phyloP scores from a whole-genome alignment of 2,113 vertebrate species.

The Delphinapterus leucas region DNA sequence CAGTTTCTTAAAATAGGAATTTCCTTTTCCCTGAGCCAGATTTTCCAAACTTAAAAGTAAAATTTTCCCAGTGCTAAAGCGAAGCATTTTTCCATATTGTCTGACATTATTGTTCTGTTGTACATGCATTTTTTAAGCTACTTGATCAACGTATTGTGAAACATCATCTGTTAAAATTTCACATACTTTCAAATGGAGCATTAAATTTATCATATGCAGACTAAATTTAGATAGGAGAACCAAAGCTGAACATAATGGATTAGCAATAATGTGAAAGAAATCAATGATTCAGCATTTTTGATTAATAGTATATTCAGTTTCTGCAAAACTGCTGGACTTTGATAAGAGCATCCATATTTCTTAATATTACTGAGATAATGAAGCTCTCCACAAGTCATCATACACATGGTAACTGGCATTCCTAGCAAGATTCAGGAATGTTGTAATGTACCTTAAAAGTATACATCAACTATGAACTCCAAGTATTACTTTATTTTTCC shows the following conservation, averaged over 20 bases:
- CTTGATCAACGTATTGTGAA: background rate
- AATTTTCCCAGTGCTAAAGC: background rate
- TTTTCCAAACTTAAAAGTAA: background rate
- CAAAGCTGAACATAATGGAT: background rate
- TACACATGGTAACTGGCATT: background rate
- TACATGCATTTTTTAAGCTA: background rate
- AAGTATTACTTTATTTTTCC: background rate
- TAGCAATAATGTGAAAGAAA: constrained; percentile 2
- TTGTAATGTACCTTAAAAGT: background rate
- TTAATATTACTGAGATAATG: background rate
- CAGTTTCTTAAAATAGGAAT: background rate
- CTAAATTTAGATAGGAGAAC: background rate
- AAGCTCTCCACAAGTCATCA: background rate
- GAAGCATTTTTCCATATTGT: background rate
- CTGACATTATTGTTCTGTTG: background rate
- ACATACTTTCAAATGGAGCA: background rate
- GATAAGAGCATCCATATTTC: background rate
- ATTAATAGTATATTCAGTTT: background rate
- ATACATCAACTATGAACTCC: background rate
- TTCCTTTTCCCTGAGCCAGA: background rate
- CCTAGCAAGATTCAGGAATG: background rate
- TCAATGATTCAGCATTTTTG: background rate
- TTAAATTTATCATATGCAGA: background rate
- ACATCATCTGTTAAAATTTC: background rate
- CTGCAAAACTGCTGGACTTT: background rate